phyloP scores from a whole-genome alignment of 53 echinoderm and acorn worm genomes.

The Apostichopus leukothele region DNA sequence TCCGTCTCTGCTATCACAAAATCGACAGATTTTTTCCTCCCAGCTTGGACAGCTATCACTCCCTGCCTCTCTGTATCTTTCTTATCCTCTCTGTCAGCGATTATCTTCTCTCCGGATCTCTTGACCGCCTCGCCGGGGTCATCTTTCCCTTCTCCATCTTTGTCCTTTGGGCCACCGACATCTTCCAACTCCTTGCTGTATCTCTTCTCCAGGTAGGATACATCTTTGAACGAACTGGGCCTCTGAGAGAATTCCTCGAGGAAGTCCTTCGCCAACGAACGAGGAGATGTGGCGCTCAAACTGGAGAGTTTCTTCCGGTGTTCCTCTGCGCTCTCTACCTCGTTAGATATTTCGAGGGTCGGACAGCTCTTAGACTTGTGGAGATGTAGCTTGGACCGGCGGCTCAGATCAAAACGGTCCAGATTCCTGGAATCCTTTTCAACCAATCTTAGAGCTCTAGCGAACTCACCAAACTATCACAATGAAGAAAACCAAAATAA shows the following conservation, averaged over 20 bases:
- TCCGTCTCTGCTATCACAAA: slow-evolving; percentile 1
- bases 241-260: slow-evolving; percentile 63
- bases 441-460: slow-evolving; percentile 27
- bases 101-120: background rate
- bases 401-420: slow-evolving; percentile 55
- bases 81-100: background rate
- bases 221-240: slow-evolving; percentile 88
- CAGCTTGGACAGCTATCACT: slow-evolving; percentile 19
- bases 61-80: background rate
- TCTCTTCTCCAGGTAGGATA: slow-evolving; percentile 67
- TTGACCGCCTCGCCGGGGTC: background rate
- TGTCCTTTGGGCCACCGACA: background rate
- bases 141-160: background rate
- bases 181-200: slow-evolving; percentile 44
- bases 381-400: slow-evolving; percentile 56
- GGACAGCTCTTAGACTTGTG: slow-evolving; percentile 39
- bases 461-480: slow-evolving; percentile 45
- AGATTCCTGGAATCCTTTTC: slow-evolving; percentile 19
- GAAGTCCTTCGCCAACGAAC: slow-evolving; percentile 62
- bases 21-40: slow-evolving; percentile 38
- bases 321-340: background rate
- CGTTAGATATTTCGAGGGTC: background rate
- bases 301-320: slow-evolving; percentile 5
- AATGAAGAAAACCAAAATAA: too few species aligned
- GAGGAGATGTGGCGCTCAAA: slow-evolving; percentile 64